Evolutionary conservation across 2,888 invertebrate genomes (phyloP), one percentile per base, ranked within the genome.

Genomic region (Sarcophaga subvicina): DNA sequence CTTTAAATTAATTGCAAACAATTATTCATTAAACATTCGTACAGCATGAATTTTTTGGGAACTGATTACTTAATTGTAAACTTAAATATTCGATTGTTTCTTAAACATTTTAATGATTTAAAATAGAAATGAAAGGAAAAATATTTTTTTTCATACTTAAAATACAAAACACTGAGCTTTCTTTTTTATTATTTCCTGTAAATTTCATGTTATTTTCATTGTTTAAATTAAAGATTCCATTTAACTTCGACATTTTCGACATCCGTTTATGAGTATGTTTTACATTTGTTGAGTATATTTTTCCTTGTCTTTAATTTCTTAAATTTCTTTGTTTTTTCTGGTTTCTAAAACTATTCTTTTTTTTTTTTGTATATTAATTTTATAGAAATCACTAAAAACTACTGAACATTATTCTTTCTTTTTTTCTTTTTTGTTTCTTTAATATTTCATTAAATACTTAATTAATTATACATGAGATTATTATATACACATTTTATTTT

Each of bases 101-200:
- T 78, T n/a, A 70, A 72, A 72, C 69, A 75, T 73, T 49, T 62
- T 70, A 59, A 60, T 47, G 10, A 37, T 37, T 37, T 37, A 8
- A 54, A 54, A 4, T 17, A 14, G 54, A 14, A 54, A 54, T 54
- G 17, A 54, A 54, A 54, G 17, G 17, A 54, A 67, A 60, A 37
- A 8, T 64, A 49, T 66, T 47, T 63, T 37, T 45, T 70, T 64
- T 78, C 64, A 20, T 80, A 47, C 27, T 76, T 71, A 47, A 78
- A 80, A 54, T 76, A 22, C 20, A 76, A 77, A 83, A 86, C 80
- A 86, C 76, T 83, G 83, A 86, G 82, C 63, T 71, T 79, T 82
- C 54, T 54, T 54, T 54, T 12, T 54, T 54, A 14, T 49, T 14
- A 54, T 54, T 17, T 54, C 17, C 54, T 12, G 17, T 17, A 14